Percentiles rank a stretch among this genome's conserved stretches.
Conservation (phyloP, 2,888 invertebrate genomes). For the Drosophila pegasa region DNA sequence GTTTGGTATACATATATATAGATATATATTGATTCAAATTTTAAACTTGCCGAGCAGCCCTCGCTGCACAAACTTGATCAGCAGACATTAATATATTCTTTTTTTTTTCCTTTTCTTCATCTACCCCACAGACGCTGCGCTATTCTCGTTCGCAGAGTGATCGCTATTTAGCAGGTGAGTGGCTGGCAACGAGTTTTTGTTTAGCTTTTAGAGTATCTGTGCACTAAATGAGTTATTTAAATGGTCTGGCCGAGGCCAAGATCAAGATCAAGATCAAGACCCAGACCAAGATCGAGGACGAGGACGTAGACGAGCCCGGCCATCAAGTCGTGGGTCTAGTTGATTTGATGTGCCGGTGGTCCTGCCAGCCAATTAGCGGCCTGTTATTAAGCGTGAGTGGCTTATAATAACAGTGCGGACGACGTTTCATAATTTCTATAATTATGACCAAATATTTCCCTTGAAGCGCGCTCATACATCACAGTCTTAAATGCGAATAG, state of each 20-base stretch:
- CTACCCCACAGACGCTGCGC: conserved; percentile 81
- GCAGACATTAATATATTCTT: conserved; percentile 64
- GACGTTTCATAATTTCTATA: conserved; percentile 62
- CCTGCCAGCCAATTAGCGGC: conserved; percentile 76
- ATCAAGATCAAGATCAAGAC: conserved; percentile 1
- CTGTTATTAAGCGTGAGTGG: conserved; percentile 78
- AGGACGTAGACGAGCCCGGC: conserved; percentile 23
- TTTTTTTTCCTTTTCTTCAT: conserved; percentile 30
- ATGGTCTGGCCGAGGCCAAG: conserved; percentile 46
- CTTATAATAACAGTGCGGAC: conserved; percentile 67
- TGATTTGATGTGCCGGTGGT: conserved; percentile 73
- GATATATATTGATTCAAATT: no score
- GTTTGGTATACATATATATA: no score
- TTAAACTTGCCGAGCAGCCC: conserved; percentile 47
- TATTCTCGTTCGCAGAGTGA: conserved; percentile 85
- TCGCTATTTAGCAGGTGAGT: conserved; percentile 85
- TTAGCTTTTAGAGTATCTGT: conserved; percentile 37
- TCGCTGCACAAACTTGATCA: conserved; percentile 64
- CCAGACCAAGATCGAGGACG: conserved; percentile 35
- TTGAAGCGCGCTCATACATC: not conserved
- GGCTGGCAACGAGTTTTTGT: conserved; percentile 58
- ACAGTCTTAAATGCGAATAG: not conserved
- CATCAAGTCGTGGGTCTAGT: conserved; percentile 21
- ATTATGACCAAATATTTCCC: conserved; percentile 32
- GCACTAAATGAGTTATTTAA: conserved; percentile 79